Conservation (phyloP, 2,113 vertebrate genomes). For the Phalacrocorax pelagicus region DNA sequence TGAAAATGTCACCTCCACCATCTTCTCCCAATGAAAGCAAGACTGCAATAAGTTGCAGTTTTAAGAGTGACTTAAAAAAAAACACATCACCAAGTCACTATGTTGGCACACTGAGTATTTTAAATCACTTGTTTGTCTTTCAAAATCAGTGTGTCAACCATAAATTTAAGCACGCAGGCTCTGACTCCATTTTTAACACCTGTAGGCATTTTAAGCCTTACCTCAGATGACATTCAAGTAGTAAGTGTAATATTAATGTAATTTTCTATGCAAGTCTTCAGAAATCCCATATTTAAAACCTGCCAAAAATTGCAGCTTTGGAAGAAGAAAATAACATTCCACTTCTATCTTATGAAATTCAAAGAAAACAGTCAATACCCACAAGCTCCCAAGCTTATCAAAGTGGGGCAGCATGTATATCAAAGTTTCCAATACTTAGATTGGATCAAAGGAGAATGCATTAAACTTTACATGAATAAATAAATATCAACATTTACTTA, state of each 20-base stretch:
- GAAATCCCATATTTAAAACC: background rate
- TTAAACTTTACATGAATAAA: background rate
- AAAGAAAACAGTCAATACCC: background rate
- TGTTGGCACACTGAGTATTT: background rate
- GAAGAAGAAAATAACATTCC: background rate
- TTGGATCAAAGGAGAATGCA: background rate
- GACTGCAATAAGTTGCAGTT: background rate
- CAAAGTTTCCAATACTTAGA: background rate
- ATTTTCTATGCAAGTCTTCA: background rate
- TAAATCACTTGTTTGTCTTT: background rate
- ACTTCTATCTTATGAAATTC: background rate
- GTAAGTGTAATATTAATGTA: background rate
- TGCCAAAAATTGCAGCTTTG: background rate
- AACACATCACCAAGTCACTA: background rate
- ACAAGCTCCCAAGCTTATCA: background rate
- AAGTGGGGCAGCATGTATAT: background rate
- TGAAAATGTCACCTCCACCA: background rate
- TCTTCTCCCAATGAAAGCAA: background rate
- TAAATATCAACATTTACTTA: slow-evolving; percentile 50
- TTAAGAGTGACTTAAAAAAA: background rate
- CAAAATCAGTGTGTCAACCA: background rate
- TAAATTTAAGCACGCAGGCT: background rate
- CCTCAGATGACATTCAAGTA: background rate
- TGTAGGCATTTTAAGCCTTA: background rate
- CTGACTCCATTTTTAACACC: background rate